A percentile compares a stretch with the other conserved stretches of the same genome.
Conservation (phyloP, 2,113 vertebrate genomes). For the Eurypyga helias region DNA sequence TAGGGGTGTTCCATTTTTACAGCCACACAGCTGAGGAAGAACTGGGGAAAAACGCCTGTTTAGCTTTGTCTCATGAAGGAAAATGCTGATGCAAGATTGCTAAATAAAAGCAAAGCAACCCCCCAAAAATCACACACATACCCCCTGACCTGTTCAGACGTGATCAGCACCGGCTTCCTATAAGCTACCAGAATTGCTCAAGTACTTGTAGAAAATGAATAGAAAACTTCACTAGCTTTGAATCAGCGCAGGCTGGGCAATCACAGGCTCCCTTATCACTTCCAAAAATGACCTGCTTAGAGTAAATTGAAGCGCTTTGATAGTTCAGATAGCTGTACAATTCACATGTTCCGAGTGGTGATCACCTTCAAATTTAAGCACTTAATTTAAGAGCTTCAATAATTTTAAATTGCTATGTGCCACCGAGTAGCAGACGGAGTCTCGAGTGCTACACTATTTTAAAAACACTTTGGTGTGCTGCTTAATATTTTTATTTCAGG, state of each 20-base stretch:
- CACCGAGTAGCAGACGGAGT: slow-evolving; percentile 65
- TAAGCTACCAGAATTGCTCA: slow-evolving; percentile 13
- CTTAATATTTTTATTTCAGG: slow-evolving; percentile 59
- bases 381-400: slow-evolving; percentile 79
- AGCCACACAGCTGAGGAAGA: not conserved
- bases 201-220: slow-evolving; percentile 53
- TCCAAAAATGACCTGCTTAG: slow-evolving; percentile 77
- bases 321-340: slow-evolving; percentile 66
- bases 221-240: slow-evolving; percentile 63
- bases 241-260: slow-evolving; percentile 71
- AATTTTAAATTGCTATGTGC: slow-evolving; percentile 81
- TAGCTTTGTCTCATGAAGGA: not conserved
- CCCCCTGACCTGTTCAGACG: not conserved
- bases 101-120: not conserved
- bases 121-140: not conserved
- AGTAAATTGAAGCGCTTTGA: slow-evolving; percentile 75
- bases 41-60: not conserved
- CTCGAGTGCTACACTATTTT: slow-evolving; percentile 62
- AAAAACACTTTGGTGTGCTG: slow-evolving; percentile 64
- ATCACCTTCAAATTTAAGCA: slow-evolving; percentile 80
- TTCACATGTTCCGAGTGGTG: slow-evolving; percentile 69
- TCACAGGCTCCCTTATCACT: slow-evolving; percentile 71
- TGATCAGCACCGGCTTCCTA: not conserved
- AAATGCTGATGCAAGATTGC: not conserved
- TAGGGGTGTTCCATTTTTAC: slow-evolving; percentile 11